Evolutionary conservation across 2,113 vertebrate species (phyloP).

Genomic region (Diadophis punctatus): DNA sequence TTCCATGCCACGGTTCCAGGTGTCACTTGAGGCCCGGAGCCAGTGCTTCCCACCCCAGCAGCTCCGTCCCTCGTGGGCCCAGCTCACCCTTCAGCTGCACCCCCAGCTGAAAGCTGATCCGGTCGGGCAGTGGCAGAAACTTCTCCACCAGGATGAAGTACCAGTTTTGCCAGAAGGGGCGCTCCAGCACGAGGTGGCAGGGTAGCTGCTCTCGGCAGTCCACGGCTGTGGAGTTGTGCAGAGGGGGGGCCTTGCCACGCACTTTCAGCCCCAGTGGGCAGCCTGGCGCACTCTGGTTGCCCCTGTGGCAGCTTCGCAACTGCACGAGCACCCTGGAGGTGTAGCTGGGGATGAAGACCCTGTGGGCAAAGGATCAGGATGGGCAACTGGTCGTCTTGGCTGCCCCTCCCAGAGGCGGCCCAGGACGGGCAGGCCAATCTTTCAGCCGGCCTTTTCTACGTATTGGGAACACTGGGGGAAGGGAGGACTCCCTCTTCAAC

Average conservation of each 20-base stretch:
- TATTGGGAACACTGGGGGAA: not conserved
- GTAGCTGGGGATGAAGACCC: constrained; percentile 95
- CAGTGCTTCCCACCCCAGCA: not conserved
- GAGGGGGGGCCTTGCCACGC: constrained; percentile 87
- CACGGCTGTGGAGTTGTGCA: constrained; percentile 90
- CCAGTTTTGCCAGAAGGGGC: constrained; percentile 95
- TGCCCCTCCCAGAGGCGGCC: not conserved
- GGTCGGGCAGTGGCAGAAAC: constrained; percentile 68
- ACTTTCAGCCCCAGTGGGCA: constrained; percentile 89
- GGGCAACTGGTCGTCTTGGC: not conserved
- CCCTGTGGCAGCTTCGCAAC: constrained; percentile 81
- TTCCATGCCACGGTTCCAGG: accelerated
- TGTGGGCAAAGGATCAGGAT: constrained; percentile 53
- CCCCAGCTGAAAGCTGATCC: constrained; percentile 78
- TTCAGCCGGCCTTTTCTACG: not conserved
- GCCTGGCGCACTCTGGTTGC: constrained; percentile 64
- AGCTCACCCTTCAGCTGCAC: constrained; percentile 23
- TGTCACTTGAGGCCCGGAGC: too few species aligned
- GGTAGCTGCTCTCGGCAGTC: constrained; percentile 78
- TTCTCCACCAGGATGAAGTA: constrained; percentile 93
- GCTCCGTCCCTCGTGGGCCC: accelerated
- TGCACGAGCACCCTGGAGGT: constrained; percentile 86
- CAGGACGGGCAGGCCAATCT: not conserved
- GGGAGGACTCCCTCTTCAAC: not conserved
- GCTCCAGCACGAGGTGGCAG: constrained; percentile 80